Conservation (phyloP, 2,113 vertebrate species). For the Psittacus erithacus region DNA sequence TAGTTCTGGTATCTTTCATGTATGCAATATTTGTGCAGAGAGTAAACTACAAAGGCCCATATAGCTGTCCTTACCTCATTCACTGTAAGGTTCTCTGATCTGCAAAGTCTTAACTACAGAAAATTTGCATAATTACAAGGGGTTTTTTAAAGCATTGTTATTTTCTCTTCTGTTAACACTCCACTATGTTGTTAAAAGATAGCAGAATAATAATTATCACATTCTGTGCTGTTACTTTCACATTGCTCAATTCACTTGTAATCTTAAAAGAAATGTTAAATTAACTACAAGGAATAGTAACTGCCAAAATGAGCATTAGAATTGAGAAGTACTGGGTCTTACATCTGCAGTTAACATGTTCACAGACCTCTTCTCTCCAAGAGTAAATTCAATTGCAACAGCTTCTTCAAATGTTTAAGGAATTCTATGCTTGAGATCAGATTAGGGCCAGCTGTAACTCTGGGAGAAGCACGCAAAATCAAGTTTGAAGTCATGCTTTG, state of each 20-base stretch:
- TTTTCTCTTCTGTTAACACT: constrained; percentile 36
- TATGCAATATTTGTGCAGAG: neutral
- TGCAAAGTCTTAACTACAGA: constrained; percentile 18
- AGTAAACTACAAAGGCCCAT: neutral
- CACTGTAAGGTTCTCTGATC: constrained; percentile 46
- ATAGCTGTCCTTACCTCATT: constrained; percentile 24
- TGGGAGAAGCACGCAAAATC: neutral
- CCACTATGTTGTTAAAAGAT: constrained; percentile 39
- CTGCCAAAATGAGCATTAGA: neutral
- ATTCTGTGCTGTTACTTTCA: constrained; percentile 11
- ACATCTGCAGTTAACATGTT: neutral
- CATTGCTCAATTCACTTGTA: neutral
- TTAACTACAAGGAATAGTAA: neutral
- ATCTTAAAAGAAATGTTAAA: constrained; percentile 17
- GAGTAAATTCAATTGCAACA: neutral
- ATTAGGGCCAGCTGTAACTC: neutral
- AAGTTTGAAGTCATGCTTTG: neutral
- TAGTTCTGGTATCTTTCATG: neutral
- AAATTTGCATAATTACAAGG: constrained; percentile 56
- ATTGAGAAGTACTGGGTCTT: neutral
- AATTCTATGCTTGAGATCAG: neutral
- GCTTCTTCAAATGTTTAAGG: neutral
- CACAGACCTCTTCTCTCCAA: neutral
- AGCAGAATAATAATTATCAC: constrained; percentile 20
- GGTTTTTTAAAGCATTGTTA: neutral